Evolutionary conservation across 92 coral and sea anemone species (phyloP), one percentile per base, ranked within the genome.

Genomic region (Palythoa heliodiscus): DNA sequence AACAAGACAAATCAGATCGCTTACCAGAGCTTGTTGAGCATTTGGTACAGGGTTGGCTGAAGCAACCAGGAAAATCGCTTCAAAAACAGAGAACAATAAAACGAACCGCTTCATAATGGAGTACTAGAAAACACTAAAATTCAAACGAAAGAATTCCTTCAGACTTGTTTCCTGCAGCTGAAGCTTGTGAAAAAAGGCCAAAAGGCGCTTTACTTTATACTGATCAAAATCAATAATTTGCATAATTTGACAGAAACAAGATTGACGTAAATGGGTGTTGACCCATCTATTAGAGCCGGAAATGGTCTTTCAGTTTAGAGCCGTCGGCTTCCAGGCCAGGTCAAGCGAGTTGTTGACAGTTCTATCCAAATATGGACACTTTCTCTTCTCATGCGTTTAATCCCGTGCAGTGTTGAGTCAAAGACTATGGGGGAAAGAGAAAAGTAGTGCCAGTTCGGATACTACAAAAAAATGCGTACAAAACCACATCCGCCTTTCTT

Each of bases 261-360:
- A 23, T 69, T 80, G 84, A 80, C 84, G 74, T 58, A 80, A 16
- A 39, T 66, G 54, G 84, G 84, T 66, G 72, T 23, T 24, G 29
- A 50, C 53, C 35, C 14, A 2, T 20, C 40, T 10, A 2, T 50
- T 2, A 23, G 10, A 14, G 11, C 16, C 38, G 84, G 84, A 80
- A 80, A 63, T 22, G 43, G 74, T 23, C 17, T 24, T 39, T n/a
- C n/a, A n/a, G n/a, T n/a, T n/a, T 39, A 15, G 35, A 79, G 58
- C 16, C 63, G 84, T 40, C 57, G 52, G 84, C 53, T 63, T 11
- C 10, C 25, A 22, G 23, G 7, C 66, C 19, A 43, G 2, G 19
- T 72, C 64, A 64, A 80, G 74, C 40, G 24, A 50, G 43, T 58
- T 63, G 74, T 24, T 80, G 74, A 80, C 23, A 60, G 63, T 12